Percentiles rank a stretch among this genome's conserved stretches.
These are phyloP conservation scores for Teleiodes luculella DNA, from an alignment of 2,888 invertebrate species.

Conservation along the genomic window DNA sequence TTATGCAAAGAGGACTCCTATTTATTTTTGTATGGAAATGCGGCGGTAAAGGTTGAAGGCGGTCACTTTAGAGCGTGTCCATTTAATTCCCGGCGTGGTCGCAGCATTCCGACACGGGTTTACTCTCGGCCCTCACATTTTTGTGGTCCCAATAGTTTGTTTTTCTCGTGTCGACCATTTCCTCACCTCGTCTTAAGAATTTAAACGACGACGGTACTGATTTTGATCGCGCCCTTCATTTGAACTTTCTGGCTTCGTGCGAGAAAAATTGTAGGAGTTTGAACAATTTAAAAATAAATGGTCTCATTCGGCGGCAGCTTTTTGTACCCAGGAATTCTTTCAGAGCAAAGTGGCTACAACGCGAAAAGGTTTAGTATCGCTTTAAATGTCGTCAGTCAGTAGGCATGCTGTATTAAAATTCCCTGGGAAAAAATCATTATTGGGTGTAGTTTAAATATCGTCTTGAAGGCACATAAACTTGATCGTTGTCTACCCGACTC, in stretches of 20 bases:
- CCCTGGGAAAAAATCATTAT: neutral
- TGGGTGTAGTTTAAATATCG: neutral
- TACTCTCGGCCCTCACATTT: constrained; percentile 58
- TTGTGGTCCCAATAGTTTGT: constrained; percentile 42
- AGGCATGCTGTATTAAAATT: neutral
- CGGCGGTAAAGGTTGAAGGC: constrained; percentile 49
- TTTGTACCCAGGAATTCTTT: constrained; percentile 38
- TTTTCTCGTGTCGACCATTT: constrained; percentile 62
- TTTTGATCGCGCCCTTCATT: constrained; percentile 47
- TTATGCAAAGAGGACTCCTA: constrained; percentile 25
- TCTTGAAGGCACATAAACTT: neutral
- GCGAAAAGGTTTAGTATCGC: constrained; percentile 5
- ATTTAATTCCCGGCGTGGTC: constrained; percentile 52
- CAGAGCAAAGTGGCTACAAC: constrained; percentile 25
- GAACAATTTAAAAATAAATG: constrained; percentile 41
- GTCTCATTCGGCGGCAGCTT: constrained; percentile 29
- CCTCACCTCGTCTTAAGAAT: constrained; percentile 64
- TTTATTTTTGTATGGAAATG: constrained; percentile 61
- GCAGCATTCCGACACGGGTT: constrained; percentile 68
- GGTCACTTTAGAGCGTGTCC: constrained; percentile 61
- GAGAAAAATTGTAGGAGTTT: constrained; percentile 45
- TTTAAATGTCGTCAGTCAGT: neutral
- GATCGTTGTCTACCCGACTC: neutral
- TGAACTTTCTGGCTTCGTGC: constrained; percentile 38
- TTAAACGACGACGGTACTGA: constrained; percentile 64